Percentiles rank a stretch among this genome's conserved stretches.
These are phyloP conservation scores for Melanotaenia trifasciata DNA, from an alignment of 2,797 vertebrate species.

Conservation along the genomic window DNA sequence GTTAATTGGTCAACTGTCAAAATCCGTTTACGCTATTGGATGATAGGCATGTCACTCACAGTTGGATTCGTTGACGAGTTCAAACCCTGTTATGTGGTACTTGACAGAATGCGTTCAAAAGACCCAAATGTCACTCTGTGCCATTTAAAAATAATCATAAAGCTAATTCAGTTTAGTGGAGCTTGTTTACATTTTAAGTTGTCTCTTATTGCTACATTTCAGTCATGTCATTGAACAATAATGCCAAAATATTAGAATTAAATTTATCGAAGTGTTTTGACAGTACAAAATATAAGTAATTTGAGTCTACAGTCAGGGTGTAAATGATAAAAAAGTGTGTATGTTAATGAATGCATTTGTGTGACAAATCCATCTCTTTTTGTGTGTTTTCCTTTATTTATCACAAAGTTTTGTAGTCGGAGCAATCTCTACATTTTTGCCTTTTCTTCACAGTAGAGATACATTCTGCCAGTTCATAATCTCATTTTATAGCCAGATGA, in stretches of 20 bases:
- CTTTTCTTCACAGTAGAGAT: background rate
- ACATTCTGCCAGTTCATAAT: background rate
- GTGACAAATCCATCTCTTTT: background rate
- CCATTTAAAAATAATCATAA: background rate
- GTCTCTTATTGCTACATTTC: no score
- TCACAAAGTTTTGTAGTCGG: background rate
- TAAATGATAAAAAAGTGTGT: background rate
- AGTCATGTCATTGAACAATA: no score
- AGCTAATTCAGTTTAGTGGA: background rate
- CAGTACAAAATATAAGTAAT: background rate
- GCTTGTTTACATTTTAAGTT: no score
- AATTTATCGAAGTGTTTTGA: background rate
- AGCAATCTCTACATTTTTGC: background rate
- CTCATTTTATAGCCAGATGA: background rate
- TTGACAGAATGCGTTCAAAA: conserved; percentile 17
- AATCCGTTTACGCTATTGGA: conserved; percentile 53
- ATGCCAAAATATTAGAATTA: background rate
- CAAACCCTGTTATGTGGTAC: conserved; percentile 26
- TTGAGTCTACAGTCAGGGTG: background rate
- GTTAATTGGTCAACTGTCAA: conserved; percentile 57
- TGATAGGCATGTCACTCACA: conserved; percentile 36
- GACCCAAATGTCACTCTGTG: conserved; percentile 13
- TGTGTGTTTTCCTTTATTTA: background rate
- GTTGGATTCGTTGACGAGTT: background rate
- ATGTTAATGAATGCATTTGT: background rate